Evolutionary conservation across 2,113 vertebrate genomes (phyloP).

Genomic region (Montifringilla adamsi): DNA sequence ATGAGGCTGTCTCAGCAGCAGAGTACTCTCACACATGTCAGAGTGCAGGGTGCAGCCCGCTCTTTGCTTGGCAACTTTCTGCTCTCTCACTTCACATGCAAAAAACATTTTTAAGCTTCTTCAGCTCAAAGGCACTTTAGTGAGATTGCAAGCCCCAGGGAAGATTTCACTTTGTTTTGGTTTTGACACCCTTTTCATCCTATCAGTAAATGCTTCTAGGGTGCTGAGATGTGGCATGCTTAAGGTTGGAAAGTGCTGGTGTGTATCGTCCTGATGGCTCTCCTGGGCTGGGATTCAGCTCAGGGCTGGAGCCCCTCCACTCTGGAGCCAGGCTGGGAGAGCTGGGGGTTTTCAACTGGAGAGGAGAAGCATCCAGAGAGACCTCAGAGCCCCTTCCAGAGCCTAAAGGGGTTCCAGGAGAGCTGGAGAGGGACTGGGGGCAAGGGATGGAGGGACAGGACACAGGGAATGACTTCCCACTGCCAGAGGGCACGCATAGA

Average conservation of each 20-base stretch:
- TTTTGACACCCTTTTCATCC: constrained; percentile 20
- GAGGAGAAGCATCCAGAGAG: not conserved
- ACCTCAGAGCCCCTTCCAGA: fast-evolving
- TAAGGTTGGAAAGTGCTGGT: not conserved
- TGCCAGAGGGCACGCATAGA: fast-evolving
- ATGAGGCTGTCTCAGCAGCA: constrained; percentile 28
- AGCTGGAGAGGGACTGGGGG: not conserved
- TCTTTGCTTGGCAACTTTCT: constrained; percentile 26
- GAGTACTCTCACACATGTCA: constrained; percentile 8
- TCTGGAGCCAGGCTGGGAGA: not conserved
- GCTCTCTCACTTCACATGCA: not conserved
- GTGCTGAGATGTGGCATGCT: not conserved
- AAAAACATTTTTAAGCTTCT: constrained; percentile 18
- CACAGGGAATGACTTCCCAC: not conserved
- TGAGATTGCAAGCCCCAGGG: not conserved
- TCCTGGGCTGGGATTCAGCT: not conserved
- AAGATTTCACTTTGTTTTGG: constrained; percentile 2
- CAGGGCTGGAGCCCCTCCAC: not conserved
- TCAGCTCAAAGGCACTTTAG: not conserved
- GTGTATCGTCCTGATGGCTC: not conserved
- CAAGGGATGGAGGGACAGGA: not conserved
- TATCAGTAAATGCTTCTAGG: not conserved
- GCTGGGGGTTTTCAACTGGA: fast-evolving
- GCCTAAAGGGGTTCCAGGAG: not conserved
- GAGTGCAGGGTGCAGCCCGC: constrained; percentile 33